Evolutionary conservation across 2,113 vertebrate genomes (phyloP).

Genomic region (Dolichotis patagonum): DNA sequence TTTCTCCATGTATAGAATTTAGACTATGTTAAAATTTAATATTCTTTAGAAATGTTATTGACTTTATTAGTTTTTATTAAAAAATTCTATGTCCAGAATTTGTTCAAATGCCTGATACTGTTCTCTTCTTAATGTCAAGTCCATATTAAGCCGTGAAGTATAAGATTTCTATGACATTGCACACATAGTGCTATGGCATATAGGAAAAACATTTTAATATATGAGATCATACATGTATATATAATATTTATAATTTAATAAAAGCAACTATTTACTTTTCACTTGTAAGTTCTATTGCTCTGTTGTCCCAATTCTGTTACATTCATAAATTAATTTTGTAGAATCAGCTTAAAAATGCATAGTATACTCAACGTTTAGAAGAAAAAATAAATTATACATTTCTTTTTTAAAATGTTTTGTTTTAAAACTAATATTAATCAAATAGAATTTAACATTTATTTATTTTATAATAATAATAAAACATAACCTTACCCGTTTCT

Average conservation of each 20-base stretch:
- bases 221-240: background rate
- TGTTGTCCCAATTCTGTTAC: background rate
- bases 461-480: constrained; percentile 41
- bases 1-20: background rate
- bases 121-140: constrained; percentile 33
- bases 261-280: background rate
- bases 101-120: background rate
- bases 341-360: constrained; percentile 1
- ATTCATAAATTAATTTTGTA: constrained; percentile 27
- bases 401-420: constrained; percentile 61
- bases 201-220: background rate
- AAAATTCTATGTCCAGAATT: background rate
- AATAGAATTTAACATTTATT: constrained; percentile 43
- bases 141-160: constrained; percentile 13
- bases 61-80: constrained; percentile 21
- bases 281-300: constrained; percentile 15
- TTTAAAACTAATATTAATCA: constrained; percentile 35
- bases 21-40: constrained; percentile 12
- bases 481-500: constrained; percentile 69
- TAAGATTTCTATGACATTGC: constrained; percentile 18
- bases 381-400: background rate
- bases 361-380: constrained; percentile 35
- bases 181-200: background rate
- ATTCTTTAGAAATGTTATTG: constrained; percentile 6
- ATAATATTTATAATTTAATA: constrained; percentile 22